Evolutionary conservation across 2,797 vertebrate genomes (phyloP).

Genomic region (Dendrocincla tyrannina): DNA sequence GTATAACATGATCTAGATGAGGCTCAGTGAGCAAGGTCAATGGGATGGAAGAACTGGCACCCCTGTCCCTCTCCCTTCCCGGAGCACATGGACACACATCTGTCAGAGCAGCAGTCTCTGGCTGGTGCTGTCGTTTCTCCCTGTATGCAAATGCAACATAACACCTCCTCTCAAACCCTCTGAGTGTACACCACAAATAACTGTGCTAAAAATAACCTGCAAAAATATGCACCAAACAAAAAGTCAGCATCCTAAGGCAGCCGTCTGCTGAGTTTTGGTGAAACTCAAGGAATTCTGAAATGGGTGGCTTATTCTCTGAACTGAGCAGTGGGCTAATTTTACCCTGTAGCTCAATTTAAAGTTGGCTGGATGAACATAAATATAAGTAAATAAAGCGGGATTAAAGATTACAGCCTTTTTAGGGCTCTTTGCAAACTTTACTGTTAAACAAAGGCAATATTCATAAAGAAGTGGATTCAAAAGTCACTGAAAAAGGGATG

Average conservation of each 20-base stretch:
- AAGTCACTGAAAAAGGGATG: not conserved
- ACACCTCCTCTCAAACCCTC: not conserved
- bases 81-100: not conserved
- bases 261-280: not conserved
- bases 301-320: not conserved
- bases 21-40: constrained; percentile 8
- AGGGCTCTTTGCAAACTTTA: not conserved
- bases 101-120: not conserved
- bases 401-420: not conserved
- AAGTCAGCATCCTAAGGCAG: not conserved
- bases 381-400: not conserved
- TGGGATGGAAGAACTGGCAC: not conserved
- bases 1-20: not conserved
- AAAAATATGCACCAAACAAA: not conserved
- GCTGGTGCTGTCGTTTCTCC: accelerated
- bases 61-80: not conserved
- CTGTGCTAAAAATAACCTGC: constrained; percentile 10
- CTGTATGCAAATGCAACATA: not conserved
- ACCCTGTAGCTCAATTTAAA: not conserved
- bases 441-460: not conserved
- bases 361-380: not conserved
- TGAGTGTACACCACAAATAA: not conserved
- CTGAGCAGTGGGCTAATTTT: not conserved
- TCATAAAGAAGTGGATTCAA: not conserved
- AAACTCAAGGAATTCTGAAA: not conserved